A percentile compares a stretch with the other conserved stretches of the same genome.
Evolutionary conservation across 1,140 invertebrate species (phyloP).

Genomic region (Apis dorsata): DNA sequence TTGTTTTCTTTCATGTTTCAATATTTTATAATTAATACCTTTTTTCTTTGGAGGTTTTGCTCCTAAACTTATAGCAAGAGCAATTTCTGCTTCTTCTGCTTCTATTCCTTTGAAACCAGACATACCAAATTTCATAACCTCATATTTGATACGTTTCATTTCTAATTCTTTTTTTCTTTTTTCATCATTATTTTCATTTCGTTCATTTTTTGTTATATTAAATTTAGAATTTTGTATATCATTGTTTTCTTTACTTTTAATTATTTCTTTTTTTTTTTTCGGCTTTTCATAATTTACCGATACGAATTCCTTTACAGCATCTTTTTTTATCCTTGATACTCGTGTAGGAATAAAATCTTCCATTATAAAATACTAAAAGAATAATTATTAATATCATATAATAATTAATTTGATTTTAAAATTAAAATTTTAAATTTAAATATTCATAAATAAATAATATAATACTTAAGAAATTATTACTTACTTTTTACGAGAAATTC

Average conservation of each 20-base stretch:
- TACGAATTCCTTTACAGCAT: conserved; percentile 76
- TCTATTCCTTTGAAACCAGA: conserved; percentile 81
- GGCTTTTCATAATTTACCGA: conserved; percentile 78
- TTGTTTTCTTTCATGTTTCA: conserved; percentile 74
- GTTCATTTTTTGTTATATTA: neutral
- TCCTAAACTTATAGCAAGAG: conserved; percentile 83
- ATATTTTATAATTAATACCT: conserved; percentile 82
- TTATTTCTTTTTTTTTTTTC: conserved; percentile 77
- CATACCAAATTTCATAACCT: conserved; percentile 85
- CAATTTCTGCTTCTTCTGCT: conserved; percentile 82
- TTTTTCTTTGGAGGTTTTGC: conserved; percentile 83
- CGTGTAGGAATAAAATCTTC: conserved; percentile 80
- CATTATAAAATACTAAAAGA: conserved; percentile 60
- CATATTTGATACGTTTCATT: conserved; percentile 82
- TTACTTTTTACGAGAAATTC: too few relatives aligned
- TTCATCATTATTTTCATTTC: conserved; percentile 36
- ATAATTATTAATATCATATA: neutral
- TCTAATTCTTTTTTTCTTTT: conserved; percentile 77
- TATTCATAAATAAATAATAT: too few relatives aligned
- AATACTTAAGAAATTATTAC: too few relatives aligned
- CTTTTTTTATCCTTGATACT: conserved; percentile 79
- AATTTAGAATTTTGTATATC: neutral
- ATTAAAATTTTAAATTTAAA: too few relatives aligned
- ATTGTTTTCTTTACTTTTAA: neutral
- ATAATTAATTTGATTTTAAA: too few relatives aligned